A percentile compares a stretch with the other conserved stretches of the same genome.
Evolutionary conservation across 2,113 vertebrate species (phyloP).

Genomic region (Archilochus colubris): DNA sequence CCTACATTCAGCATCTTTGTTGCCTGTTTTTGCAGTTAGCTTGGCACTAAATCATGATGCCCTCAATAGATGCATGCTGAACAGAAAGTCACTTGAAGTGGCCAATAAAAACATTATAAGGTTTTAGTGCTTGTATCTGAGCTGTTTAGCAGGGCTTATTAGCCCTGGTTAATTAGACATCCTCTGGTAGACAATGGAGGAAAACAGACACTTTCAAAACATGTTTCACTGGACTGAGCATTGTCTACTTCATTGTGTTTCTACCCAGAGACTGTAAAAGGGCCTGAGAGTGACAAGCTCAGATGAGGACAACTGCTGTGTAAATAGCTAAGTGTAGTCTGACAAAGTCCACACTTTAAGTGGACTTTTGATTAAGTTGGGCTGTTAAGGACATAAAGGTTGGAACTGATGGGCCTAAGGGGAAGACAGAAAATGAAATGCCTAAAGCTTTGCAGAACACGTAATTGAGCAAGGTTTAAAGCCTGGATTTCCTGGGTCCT

Average conservation of each 20-base stretch:
- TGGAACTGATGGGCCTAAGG: background rate
- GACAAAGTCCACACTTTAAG: background rate
- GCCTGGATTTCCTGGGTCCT: background rate
- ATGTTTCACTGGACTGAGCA: background rate
- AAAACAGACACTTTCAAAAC: background rate
- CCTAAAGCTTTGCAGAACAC: background rate
- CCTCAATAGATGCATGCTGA: background rate
- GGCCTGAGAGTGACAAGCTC: background rate
- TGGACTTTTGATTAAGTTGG: background rate
- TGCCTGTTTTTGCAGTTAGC: background rate
- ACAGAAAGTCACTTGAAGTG: background rate
- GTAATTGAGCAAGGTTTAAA: background rate
- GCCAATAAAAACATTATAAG: background rate
- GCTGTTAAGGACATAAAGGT: background rate
- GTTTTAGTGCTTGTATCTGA: background rate
- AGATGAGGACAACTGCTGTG: background rate
- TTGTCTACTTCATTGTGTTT: background rate
- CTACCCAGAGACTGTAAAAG: background rate
- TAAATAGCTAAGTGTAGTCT: background rate
- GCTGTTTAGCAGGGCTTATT: background rate
- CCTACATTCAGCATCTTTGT: background rate
- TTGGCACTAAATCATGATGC: background rate
- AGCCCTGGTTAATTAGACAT: background rate
- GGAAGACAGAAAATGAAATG: background rate
- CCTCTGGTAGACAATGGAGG: background rate